These are phyloP conservation scores for Vespertilio murinus DNA, from an alignment of 2,797 vertebrate genomes.

Conservation along the genomic window DNA sequence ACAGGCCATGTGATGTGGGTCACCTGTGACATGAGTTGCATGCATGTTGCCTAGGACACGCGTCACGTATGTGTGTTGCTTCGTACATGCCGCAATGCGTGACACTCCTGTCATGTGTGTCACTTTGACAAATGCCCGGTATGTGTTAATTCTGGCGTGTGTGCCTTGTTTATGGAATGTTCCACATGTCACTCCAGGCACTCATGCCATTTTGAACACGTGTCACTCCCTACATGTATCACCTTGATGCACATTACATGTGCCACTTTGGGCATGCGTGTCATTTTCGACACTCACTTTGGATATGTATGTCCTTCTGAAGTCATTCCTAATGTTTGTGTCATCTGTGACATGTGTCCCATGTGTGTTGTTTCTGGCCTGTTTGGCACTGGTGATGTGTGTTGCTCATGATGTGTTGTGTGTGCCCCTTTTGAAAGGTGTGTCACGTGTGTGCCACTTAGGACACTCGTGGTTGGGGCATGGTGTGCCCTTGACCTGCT, in stretches of 20 bases:
- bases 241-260: no score
- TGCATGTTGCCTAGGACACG: background rate
- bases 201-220: background rate
- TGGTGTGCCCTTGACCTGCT: background rate
- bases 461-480: background rate
- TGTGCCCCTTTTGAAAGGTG: background rate
- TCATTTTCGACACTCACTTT: no score
- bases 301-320: background rate
- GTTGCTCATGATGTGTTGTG: no score
- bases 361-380: no score
- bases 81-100: background rate
- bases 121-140: background rate
- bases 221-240: background rate
- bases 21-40: background rate
- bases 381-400: no score
- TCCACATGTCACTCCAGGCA: background rate
- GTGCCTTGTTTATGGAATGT: background rate
- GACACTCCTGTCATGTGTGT: background rate
- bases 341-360: no score
- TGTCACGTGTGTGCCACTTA: background rate
- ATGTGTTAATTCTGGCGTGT: background rate
- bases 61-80: background rate
- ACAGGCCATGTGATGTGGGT: rapidly evolving
- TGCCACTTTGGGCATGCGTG: no score
- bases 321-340: no score